Evolutionary conservation across 2,113 vertebrate genomes (phyloP), one percentile per base, ranked within the genome.

Genomic region (Ceyx melanurus): DNA sequence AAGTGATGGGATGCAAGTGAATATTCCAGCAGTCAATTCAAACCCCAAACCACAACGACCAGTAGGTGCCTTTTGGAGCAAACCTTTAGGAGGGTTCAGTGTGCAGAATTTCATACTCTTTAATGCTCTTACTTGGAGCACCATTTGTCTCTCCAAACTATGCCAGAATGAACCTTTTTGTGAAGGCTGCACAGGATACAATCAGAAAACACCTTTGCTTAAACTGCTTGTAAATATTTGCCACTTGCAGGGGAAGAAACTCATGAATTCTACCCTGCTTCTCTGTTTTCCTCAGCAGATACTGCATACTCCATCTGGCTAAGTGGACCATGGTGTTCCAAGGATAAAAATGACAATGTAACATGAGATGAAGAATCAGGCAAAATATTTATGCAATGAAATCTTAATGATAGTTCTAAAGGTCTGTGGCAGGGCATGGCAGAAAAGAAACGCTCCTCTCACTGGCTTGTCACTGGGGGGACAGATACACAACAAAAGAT

Each of bases 331-430:
- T 19, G 6, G 53, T 42, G 73, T 74, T 54, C 65, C 82, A 43
- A 87, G 53, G 88, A 57, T 57, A 92, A 60, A 95, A 88, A 53
- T n/a, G 23, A 40, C 61, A 4, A 4, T 42, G 86, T 78, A 93
- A 95, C 5, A 31, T 8, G 86, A 93, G 93, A 94, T 58, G 64
- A 93, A 71, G 70, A 16, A 72, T 78, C 73, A 68, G 33, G 73
- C 79, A 75, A 90, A 89, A 95, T 61, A 92, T 93, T 94, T 89
- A 45, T 3, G 53, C 79, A 53, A 92, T 75, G 72, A 84, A 93
- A 92, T 77, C 68, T 65, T 60, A 64, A 35, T 26, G 61, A 25
- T 75, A 22, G 53, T 37, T 73, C 33, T 43, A 42, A 91, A 94
- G 84, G 78, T 62, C 79, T 76, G 70, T 0, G 5, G 43, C 43